phyloP scores from a whole-genome alignment of 2,797 vertebrate species.

The Cossypha heuglini region DNA sequence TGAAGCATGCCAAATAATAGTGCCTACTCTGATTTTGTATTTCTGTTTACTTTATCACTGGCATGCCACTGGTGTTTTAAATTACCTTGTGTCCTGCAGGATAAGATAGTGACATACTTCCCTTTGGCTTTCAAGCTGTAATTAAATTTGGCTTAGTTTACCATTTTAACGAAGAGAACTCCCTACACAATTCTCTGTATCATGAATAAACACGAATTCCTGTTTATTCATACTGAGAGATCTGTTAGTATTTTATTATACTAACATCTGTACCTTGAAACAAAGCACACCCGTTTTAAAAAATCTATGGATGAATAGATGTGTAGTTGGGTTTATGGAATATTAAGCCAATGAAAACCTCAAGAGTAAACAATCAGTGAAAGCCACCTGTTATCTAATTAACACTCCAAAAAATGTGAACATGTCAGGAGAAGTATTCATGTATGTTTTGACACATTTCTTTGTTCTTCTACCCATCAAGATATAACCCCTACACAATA shows the following conservation, averaged over 20 bases:
- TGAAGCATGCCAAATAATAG: background rate
- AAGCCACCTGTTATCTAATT: slow-evolving; percentile 14
- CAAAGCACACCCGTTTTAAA: slow-evolving; percentile 33
- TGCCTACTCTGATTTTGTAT: background rate
- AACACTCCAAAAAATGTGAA: background rate
- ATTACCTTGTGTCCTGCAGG: slow-evolving; percentile 42
- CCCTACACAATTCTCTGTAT: slow-evolving; percentile 54
- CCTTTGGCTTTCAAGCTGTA: slow-evolving; percentile 42
- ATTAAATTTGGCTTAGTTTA: slow-evolving; percentile 45
- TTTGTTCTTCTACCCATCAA: slow-evolving; percentile 41
- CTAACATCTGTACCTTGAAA: slow-evolving; percentile 37
- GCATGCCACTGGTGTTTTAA: background rate
- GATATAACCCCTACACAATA: background rate
- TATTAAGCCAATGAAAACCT: background rate
- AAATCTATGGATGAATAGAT: slow-evolving; percentile 16
- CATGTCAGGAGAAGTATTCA: background rate
- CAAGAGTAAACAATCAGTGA: background rate
- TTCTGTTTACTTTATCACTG: slow-evolving; percentile 15
- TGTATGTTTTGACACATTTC: background rate
- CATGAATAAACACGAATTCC: slow-evolving; percentile 70
- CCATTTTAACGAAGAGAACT: slow-evolving; percentile 54
- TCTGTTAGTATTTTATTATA: slow-evolving; percentile 55
- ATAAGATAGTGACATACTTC: slow-evolving; percentile 61
- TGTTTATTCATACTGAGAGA: slow-evolving; percentile 68
- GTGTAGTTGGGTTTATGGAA: background rate